A percentile compares a stretch with the other conserved stretches of the same genome.
Evolutionary conservation across 2,888 invertebrate species (phyloP).

Genomic region (Julus scanicus): DNA sequence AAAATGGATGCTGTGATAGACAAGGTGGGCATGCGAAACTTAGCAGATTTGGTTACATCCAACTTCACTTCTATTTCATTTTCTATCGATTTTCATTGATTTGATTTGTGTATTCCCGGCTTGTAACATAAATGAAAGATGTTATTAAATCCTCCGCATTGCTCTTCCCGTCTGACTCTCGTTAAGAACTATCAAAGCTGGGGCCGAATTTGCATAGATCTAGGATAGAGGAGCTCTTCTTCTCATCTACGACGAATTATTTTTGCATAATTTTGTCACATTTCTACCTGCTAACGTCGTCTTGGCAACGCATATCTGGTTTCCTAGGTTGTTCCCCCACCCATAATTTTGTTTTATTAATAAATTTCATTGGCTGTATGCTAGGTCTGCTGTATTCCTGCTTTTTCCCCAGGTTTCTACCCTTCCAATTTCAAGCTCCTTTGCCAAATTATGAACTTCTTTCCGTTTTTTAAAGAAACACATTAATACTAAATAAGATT

Average conservation of each 20-base stretch:
- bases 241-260: constrained; percentile 29
- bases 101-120: constrained; percentile 30
- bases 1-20: not conserved
- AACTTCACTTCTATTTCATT: constrained; percentile 3
- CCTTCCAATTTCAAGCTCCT: too few relatives aligned
- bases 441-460: too few relatives aligned
- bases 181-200: constrained; percentile 38
- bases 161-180: constrained; percentile 1
- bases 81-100: constrained; percentile 30
- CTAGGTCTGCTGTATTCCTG: not conserved
- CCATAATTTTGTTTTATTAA: constrained; percentile 16
- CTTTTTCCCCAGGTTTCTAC: not conserved
- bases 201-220: constrained; percentile 30
- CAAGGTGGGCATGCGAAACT: not conserved
- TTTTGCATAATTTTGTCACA: constrained; percentile 38
- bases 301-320: constrained; percentile 21
- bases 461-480: too few relatives aligned
- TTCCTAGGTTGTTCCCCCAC: not conserved
- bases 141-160: constrained; percentile 30
- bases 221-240: not conserved
- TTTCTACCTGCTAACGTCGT: not conserved
- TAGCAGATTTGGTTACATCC: not conserved
- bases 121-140: constrained; percentile 32
- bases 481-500: too few relatives aligned
- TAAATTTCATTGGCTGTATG: constrained; percentile 8